Evolutionary conservation across 1,140 invertebrate species (phyloP).

Genomic region (Penaeus chinensis): DNA sequence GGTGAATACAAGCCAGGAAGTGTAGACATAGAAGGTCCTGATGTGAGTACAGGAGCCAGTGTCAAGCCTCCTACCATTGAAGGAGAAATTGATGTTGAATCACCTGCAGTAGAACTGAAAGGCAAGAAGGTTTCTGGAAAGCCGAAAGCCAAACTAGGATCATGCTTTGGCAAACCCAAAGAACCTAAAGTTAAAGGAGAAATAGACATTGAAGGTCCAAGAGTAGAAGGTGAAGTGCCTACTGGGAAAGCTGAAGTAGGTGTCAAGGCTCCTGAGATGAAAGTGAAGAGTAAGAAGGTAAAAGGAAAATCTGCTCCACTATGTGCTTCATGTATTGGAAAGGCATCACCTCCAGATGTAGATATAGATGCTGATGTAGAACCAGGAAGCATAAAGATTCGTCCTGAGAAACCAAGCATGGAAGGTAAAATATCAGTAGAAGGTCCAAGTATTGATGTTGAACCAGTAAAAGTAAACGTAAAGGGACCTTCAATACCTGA

Average conservation of each 20-base stretch:
- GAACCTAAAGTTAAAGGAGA: conserved; percentile 13
- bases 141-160: conserved; percentile 6
- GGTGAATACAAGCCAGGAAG: conserved; percentile 44
- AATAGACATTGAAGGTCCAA: conserved; percentile 10
- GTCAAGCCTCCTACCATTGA: background rate
- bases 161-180: conserved; percentile 36
- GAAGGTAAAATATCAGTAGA: conserved; percentile 6
- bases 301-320: conserved; percentile 14
- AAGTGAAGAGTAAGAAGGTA: background rate
- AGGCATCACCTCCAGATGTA: conserved; percentile 34
- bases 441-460: conserved; percentile 18
- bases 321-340: conserved; percentile 37
- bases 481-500: conserved; percentile 25
- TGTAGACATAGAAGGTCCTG: conserved; percentile 19
- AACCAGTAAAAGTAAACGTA: conserved; percentile 2
- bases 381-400: background rate
- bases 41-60: background rate
- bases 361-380: conserved; percentile 34
- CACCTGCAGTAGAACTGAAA: background rate
- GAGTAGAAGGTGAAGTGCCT: conserved; percentile 2
- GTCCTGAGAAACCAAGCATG: background rate
- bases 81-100: background rate
- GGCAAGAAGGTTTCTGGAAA: background rate
- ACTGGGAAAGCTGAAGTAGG: conserved; percentile 5
- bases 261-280: background rate